A percentile compares a stretch with the other conserved stretches of the same genome.
Evolutionary conservation across 2,113 vertebrate species (phyloP).

Genomic region (Boleophthalmus pectinirostris): DNA sequence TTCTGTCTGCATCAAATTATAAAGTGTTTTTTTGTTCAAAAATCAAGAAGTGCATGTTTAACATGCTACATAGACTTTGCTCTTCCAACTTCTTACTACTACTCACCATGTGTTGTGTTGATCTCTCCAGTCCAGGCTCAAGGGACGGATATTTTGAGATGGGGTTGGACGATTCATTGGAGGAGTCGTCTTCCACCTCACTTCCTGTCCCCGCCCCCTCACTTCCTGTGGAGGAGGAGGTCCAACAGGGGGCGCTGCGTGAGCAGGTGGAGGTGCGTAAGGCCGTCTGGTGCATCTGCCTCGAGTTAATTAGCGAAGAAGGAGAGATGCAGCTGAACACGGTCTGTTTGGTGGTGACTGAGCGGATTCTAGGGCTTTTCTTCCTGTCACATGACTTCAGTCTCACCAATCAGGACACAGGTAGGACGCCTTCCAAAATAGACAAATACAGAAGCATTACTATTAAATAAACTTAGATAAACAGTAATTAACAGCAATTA

Average conservation of each 20-base stretch:
- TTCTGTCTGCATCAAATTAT: no score
- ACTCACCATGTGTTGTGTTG: background rate
- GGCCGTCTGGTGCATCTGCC: constrained; percentile 86
- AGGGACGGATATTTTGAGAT: constrained; percentile 96
- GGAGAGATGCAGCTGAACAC: constrained; percentile 73
- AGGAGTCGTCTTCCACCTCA: constrained; percentile 57
- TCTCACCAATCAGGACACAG: constrained; percentile 37
- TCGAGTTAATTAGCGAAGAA: constrained; percentile 80
- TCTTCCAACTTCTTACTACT: no score
- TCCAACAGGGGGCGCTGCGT: constrained; percentile 6
- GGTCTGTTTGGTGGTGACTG: constrained; percentile 85
- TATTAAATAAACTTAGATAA: no score
- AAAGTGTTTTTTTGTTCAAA: no score
- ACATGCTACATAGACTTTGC: no score
- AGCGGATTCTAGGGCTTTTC: constrained; percentile 80
- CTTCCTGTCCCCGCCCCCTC: constrained; percentile 1
- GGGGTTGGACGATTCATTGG: constrained; percentile 81
- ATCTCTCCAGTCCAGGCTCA: constrained; percentile 48
- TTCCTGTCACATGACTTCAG: constrained; percentile 28
- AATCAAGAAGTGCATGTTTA: no score
- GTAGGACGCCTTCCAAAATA: constrained; percentile 20
- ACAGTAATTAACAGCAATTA: no score
- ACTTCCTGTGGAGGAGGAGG: constrained; percentile 3
- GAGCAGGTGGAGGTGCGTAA: constrained; percentile 58
- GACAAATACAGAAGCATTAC: no score